Conservation (phyloP, 2,113 vertebrate species). For the Orthonyx spaldingii region DNA sequence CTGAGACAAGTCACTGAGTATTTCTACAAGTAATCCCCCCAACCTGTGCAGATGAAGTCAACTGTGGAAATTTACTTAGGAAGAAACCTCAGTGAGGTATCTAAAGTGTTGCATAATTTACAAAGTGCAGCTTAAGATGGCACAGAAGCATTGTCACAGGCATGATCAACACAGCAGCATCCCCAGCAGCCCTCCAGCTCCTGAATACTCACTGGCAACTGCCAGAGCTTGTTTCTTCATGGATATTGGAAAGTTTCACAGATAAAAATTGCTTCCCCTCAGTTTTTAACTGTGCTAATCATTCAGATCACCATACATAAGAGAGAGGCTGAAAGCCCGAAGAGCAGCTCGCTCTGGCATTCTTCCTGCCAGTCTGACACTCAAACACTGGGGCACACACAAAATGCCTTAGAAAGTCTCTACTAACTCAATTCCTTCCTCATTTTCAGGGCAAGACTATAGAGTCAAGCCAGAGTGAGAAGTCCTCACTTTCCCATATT, state of each 20-base stretch:
- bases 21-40: neutral
- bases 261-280: neutral
- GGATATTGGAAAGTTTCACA: neutral
- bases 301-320: neutral
- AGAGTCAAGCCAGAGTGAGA: rapidly evolving
- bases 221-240: neutral
- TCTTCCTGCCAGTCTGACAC: neutral
- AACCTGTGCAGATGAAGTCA: neutral
- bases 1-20: neutral
- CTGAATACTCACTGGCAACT: neutral
- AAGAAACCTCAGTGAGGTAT: neutral
- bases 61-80: neutral
- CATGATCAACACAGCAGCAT: neutral
- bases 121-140: neutral
- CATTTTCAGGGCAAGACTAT: neutral
- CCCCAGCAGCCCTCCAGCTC: neutral
- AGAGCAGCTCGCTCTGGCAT: neutral
- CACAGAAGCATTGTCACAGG: neutral
- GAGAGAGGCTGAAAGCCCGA: neutral
- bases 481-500: neutral
- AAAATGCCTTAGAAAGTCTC: neutral
- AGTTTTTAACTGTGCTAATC: neutral
- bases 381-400: neutral
- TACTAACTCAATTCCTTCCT: neutral
- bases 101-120: neutral